These are phyloP conservation scores for Drosophila yakuba DNA, from an alignment of 1,140 invertebrate species.

Conservation along the genomic window DNA sequence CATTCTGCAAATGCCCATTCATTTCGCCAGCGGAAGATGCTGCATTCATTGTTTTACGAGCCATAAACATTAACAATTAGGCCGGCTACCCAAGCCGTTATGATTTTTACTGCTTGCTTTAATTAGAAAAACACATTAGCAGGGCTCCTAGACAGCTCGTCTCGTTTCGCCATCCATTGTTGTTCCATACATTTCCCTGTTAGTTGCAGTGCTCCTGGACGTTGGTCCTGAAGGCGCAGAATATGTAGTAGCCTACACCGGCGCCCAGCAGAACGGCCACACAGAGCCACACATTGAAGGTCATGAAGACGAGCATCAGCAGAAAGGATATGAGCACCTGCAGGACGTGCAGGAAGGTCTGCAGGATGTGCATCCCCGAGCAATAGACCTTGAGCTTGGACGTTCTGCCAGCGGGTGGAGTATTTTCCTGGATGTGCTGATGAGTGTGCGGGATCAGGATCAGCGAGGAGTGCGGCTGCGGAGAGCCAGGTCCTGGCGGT, in stretches of 20 bases:
- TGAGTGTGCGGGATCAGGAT: not conserved
- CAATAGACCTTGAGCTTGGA: not conserved
- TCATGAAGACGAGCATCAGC: slow-evolving; percentile 99
- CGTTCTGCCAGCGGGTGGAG: no score
- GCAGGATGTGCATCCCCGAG: slow-evolving; percentile 88
- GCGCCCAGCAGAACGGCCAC: slow-evolving; percentile 94
- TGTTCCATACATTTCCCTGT: slow-evolving; percentile 11
- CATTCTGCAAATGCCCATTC: slow-evolving; percentile 36
- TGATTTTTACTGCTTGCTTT: slow-evolving; percentile 71
- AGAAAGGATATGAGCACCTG: slow-evolving; percentile 96
- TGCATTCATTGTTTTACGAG: slow-evolving; percentile 79
- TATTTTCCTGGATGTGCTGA: slow-evolving; percentile 6
- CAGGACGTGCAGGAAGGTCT: slow-evolving; percentile 94
- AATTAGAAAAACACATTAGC: slow-evolving; percentile 83
- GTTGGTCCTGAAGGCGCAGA: slow-evolving; percentile 86
- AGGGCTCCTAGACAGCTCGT: slow-evolving; percentile 21
- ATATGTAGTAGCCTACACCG: slow-evolving; percentile 95
- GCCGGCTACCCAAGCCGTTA: slow-evolving; percentile 36
- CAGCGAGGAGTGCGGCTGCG: not conserved
- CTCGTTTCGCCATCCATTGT: slow-evolving; percentile 1
- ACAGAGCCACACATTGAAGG: slow-evolving; percentile 90
- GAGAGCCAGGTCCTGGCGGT: not conserved
- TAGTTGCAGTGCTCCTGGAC: slow-evolving; percentile 65
- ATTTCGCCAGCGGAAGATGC: slow-evolving; percentile 24
- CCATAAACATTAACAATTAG: slow-evolving; percentile 82